Evolutionary conservation across 2,888 invertebrate species (phyloP), one percentile per base, ranked within the genome.

Genomic region (Mayetiola destructor): DNA sequence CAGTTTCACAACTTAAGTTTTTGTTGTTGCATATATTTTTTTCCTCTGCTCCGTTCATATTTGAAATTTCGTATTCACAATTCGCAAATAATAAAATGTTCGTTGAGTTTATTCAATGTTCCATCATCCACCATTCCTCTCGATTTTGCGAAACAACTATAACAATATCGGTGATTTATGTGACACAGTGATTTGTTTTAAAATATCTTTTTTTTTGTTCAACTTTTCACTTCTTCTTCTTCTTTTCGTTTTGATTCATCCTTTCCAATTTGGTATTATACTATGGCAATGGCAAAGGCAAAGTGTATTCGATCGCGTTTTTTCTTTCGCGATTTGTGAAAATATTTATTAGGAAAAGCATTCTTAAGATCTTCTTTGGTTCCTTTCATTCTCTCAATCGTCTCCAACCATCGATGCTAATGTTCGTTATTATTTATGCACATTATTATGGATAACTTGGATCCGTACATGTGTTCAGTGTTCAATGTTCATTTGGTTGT

Each of bases 101-200:
- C n/a, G n/a, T n/a, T n/a, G n/a, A n/a, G n/a, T n/a, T n/a, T n/a
- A n/a, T n/a, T n/a, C n/a, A n/a, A n/a, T n/a, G n/a, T n/a, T n/a
- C n/a, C n/a, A n/a, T n/a, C n/a, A n/a, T n/a, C n/a, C n/a, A n/a
- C n/a, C n/a, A n/a, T n/a, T n/a, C n/a, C n/a, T n/a, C n/a, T n/a
- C n/a, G n/a, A n/a, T n/a, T n/a, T n/a, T n/a, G n/a, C n/a, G n/a
- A 23, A 27, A 48, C 27, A 48, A 48, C 27, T 16, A 48, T 48
- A 48, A 48, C 48, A 48, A 42, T 42, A 27, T 48, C 27, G 23
- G 48, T 48, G 48, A 48, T 48, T 48, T 48, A 48, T 48, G 48
- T 48, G 48, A 48, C 48, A 48, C 48, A 48, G 48, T 48, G 48
- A 48, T 48, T 48, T 48, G 48, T 48, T 48, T 48, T n/a, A 48